These are phyloP conservation scores for Mamestra brassicae DNA, from an alignment of 2,888 invertebrate species.

Conservation along the genomic window DNA sequence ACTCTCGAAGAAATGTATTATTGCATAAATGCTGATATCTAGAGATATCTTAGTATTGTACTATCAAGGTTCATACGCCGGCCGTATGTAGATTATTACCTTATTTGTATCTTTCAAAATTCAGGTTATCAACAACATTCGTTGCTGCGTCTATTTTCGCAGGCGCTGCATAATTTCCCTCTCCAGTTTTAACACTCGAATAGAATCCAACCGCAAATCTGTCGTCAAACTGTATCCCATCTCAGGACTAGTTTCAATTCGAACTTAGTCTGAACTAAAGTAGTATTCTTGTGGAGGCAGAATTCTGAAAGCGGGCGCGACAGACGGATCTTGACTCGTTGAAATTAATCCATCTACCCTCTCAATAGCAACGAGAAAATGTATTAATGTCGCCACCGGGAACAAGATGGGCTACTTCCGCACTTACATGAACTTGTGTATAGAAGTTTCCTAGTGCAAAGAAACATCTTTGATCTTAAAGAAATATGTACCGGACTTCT, in stretches of 20 bases:
- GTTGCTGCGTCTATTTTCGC: conserved; percentile 31
- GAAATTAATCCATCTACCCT: conserved; percentile 88
- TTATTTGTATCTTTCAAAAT: neutral
- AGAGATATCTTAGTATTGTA: too few relatives aligned
- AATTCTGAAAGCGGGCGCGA: conserved; percentile 81
- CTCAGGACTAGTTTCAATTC: conserved; percentile 83
- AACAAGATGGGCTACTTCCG: conserved; percentile 58
- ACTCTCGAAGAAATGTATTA: too few relatives aligned
- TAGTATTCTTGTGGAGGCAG: conserved; percentile 83
- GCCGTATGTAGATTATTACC: too few relatives aligned
- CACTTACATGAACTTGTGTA: conserved; percentile 30
- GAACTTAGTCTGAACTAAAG: conserved; percentile 85
- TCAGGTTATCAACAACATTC: neutral
- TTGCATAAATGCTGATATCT: too few relatives aligned
- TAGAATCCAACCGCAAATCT: conserved; percentile 81
- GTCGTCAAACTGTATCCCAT: conserved; percentile 84
- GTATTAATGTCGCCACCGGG: conserved; percentile 76
- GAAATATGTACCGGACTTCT: neutral
- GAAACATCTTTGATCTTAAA: conserved; percentile 8
- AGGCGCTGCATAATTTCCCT: conserved; percentile 35
- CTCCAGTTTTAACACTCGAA: conserved; percentile 73
- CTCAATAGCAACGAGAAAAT: conserved; percentile 77
- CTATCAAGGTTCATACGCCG: too few relatives aligned
- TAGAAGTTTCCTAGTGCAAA: conserved; percentile 19
- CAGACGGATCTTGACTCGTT: conserved; percentile 84